Evolutionary conservation across 2,113 vertebrate genomes (phyloP), one percentile per base, ranked within the genome.

Genomic region (Electrona antarctica): DNA sequence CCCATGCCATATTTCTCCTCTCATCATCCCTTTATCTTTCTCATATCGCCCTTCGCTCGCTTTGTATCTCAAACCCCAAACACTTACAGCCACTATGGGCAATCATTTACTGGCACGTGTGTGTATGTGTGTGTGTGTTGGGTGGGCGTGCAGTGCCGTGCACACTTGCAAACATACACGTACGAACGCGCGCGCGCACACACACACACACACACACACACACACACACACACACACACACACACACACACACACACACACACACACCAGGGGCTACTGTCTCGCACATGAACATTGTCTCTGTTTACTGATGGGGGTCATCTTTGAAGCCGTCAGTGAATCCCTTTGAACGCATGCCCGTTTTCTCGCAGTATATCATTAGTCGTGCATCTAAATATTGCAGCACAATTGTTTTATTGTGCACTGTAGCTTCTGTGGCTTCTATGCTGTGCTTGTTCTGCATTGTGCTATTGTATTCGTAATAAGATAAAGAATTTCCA

Each of bases 251-350:
- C 29, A 52, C 70, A 57, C 65, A 77, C 64, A 83, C 56, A 57
- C 67, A 51, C 62, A 64, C 76, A 68, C 79, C 8, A 14, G 67
- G 62, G 55, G 58, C 46, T 59, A 60, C 52, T 8, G 58, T 64
- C 68, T 66, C 8, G 15, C 67, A 76, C 52, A 77, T 57, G 72
- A 56, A 74, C 69, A 69, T 14, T 29, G 69, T 73, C 41, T 76
- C 56, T 80, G 55, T 82, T 80, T 75, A 74, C 69, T 46, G 8
- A 33, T 51, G 7, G 49, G 21, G 77, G 76, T 82, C 77, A 69
- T 79, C 76, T 82, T 81, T 86, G 71, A 82, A 81, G 76, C 70
- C 57, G 58, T 56, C 70, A 50, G 48, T n/a, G 76, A 68, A 78
- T 88, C 65, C 62, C 13, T 81, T 73, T 77, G 45, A 82, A 77